A percentile compares a stretch with the other conserved stretches of the same genome.
phyloP scores from a whole-genome alignment of 2,797 vertebrate genomes.

The Notamacropus eugenii region DNA sequence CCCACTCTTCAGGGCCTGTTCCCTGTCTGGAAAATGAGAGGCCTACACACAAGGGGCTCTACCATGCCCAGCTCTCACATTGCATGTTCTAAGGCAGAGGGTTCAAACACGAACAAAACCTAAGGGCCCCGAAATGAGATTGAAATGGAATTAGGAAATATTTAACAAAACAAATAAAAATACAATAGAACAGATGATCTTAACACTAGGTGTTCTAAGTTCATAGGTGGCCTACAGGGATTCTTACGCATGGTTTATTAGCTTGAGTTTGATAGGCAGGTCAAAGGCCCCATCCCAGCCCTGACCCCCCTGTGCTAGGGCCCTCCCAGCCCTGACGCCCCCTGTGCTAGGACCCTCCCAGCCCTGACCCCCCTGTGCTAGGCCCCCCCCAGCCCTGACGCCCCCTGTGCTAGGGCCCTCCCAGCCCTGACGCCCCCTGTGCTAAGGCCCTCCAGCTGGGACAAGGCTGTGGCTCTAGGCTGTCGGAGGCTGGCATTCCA shows the following conservation, averaged over 20 bases:
- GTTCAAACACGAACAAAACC: neutral
- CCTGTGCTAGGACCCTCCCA: neutral
- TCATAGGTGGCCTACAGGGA: neutral
- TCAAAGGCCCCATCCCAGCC: neutral
- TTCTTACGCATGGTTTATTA: neutral
- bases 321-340: neutral
- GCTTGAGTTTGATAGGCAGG: too few relatives aligned
- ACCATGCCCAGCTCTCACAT: neutral
- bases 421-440: too few relatives aligned
- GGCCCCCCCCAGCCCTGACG: neutral
- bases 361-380: neutral
- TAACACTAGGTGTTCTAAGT: too few relatives aligned
- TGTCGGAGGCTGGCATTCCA: rapidly evolving
- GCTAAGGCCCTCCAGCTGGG: too few relatives aligned
- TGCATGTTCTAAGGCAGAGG: neutral
- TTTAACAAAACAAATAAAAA: neutral
- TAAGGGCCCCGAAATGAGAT: neutral
- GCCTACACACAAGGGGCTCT: neutral
- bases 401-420: too few relatives aligned
- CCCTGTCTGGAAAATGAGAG: neutral
- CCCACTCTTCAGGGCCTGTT: neutral
- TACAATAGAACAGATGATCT: neutral
- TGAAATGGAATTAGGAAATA: neutral
- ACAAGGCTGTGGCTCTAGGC: neutral
- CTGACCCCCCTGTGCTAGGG: too few relatives aligned